Percentiles rank a stretch among this genome's conserved stretches.
Conservation (phyloP, 2,113 vertebrate species). For the Eira barbara region DNA sequence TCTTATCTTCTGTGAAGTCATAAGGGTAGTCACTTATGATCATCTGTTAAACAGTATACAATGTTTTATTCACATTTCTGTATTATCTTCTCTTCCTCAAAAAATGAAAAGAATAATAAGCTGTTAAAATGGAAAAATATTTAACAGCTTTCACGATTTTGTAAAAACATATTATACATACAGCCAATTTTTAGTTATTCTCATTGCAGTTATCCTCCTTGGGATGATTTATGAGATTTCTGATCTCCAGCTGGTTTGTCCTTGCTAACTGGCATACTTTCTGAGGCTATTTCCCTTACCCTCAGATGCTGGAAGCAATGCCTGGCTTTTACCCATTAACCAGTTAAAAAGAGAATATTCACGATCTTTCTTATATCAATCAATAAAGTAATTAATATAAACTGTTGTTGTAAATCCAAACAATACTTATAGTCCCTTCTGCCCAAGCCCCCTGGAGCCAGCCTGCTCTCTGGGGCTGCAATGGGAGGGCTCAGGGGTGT, state of each 20-base stretch:
- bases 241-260: background rate
- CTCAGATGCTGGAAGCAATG: background rate
- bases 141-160: background rate
- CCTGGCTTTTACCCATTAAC: background rate
- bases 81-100: background rate
- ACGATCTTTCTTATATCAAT: background rate
- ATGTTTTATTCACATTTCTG: background rate
- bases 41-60: background rate
- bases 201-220: background rate
- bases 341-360: background rate
- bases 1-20: background rate
- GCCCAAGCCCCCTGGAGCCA: accelerated
- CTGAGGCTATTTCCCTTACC: background rate
- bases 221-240: background rate
- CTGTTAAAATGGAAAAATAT: background rate
- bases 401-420: background rate
- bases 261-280: background rate
- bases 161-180: background rate
- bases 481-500: background rate
- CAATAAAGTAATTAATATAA: background rate
- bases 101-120: background rate
- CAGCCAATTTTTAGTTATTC: background rate
- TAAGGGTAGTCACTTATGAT: background rate
- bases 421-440: background rate
- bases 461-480: background rate